Evolutionary conservation across 2,888 invertebrate species (phyloP).

Genomic region (Monochamus alternatus): DNA sequence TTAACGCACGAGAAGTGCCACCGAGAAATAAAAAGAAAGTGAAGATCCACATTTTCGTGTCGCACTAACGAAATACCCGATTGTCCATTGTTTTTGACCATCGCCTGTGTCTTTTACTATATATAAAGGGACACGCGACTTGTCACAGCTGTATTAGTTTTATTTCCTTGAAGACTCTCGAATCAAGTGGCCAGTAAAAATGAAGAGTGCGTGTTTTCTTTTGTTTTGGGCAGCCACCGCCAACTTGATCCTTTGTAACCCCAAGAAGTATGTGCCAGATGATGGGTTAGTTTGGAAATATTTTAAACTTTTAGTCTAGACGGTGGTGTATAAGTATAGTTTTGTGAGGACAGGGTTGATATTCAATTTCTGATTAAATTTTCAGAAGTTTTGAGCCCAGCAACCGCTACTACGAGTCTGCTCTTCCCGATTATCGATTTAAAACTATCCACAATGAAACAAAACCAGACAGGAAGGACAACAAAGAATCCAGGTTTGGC

Average conservation of each 20-base stretch:
- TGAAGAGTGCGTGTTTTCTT: constrained; percentile 31
- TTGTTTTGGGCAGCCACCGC: constrained; percentile 24
- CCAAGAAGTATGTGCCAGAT: constrained; percentile 64
- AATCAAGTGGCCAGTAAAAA: constrained; percentile 22
- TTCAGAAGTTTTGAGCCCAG: constrained; percentile 71
- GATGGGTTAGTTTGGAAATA: constrained; percentile 59
- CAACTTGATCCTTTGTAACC: constrained; percentile 52
- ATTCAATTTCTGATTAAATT: neutral
- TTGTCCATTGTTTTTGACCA: constrained; percentile 66
- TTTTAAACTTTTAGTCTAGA: too few species aligned
- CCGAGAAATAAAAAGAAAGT: constrained; percentile 55
- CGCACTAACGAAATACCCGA: constrained; percentile 56
- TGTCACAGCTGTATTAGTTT: constrained; percentile 28
- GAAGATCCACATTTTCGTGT: constrained; percentile 47
- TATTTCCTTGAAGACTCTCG: neutral
- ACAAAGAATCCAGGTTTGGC: constrained; percentile 71
- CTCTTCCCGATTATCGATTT: constrained; percentile 50
- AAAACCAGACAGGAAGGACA: constrained; percentile 56
- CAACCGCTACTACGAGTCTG: constrained; percentile 67
- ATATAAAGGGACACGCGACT: constrained; percentile 55
- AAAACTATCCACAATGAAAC: constrained; percentile 46
- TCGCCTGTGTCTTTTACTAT: constrained; percentile 64
- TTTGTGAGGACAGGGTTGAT: too few species aligned
- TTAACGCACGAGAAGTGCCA: constrained; percentile 1
- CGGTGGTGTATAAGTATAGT: too few species aligned